phyloP scores from a whole-genome alignment of 1,140 invertebrate species.

The Pinna nobilis region DNA sequence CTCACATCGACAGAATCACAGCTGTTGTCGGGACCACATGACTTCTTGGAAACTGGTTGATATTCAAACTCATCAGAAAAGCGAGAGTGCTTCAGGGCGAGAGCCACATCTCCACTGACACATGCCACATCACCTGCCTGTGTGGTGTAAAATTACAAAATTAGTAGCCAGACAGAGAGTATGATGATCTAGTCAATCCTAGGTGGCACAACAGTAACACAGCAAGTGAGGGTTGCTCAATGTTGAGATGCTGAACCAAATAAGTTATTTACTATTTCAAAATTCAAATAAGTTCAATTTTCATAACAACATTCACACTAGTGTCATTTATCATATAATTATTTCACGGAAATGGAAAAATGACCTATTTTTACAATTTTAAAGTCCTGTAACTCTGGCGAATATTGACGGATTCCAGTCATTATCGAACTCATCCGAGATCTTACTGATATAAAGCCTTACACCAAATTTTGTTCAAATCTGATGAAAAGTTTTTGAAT shows the following conservation, averaged over 20 bases:
- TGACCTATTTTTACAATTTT: no score
- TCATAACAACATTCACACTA: background rate
- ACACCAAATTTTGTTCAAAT: no score
- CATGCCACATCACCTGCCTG: constrained; percentile 49
- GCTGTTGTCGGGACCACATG: constrained; percentile 10
- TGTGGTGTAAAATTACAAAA: background rate
- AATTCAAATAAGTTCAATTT: background rate
- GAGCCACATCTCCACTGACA: constrained; percentile 45
- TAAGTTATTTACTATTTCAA: background rate
- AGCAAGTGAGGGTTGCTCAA: background rate
- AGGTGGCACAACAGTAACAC: background rate
- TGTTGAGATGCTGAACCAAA: background rate
- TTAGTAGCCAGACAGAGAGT: background rate
- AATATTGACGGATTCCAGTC: no score
- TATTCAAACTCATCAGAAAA: constrained; percentile 56
- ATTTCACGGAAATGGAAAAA: no score
- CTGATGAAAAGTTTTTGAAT: no score
- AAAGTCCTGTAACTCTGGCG: no score
- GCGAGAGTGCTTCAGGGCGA: constrained; percentile 46
- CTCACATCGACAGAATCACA: background rate
- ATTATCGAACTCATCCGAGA: no score
- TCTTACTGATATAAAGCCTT: no score
- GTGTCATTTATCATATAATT: no score
- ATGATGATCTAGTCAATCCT: background rate
- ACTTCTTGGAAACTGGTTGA: constrained; percentile 39